Percentiles rank a stretch among this genome's conserved stretches.
These are phyloP conservation scores for Gymnarchus niloticus DNA, from an alignment of 2,113 vertebrate genomes.

Conservation along the genomic window DNA sequence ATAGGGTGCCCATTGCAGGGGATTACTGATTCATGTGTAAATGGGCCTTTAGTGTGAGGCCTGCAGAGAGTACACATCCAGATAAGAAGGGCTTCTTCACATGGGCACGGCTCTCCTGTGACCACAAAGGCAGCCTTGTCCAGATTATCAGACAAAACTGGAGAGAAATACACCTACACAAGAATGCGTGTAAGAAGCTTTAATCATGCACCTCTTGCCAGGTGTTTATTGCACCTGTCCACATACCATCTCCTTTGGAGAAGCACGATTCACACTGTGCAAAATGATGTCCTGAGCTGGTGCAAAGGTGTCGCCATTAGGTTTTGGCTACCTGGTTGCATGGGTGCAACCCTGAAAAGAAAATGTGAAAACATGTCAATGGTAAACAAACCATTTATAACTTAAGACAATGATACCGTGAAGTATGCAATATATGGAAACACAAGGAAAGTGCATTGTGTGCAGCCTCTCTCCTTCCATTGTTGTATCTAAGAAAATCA, in stretches of 20 bases:
- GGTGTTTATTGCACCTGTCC: conserved; percentile 23
- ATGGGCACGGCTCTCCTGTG: conserved; percentile 54
- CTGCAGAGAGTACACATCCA: conserved; percentile 65
- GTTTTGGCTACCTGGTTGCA: neutral
- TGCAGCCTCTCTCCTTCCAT: neutral
- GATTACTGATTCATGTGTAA: conserved; percentile 79
- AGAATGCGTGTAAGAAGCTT: neutral
- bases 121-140: conserved; percentile 56
- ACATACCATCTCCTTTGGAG: conserved; percentile 26
- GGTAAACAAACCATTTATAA: neutral
- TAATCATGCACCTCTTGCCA: neutral
- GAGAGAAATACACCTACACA: conserved; percentile 33
- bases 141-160: conserved; percentile 62
- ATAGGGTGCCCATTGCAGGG: conserved; percentile 58
- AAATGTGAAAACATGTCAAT: conserved; percentile 15
- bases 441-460: conserved; percentile 8
- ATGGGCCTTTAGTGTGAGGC: conserved; percentile 72
- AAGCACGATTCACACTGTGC: neutral
- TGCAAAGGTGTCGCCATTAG: neutral
- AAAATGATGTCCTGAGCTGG: neutral
- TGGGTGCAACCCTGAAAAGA: neutral
- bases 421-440: neutral
- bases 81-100: conserved; percentile 64
- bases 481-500: neutral
- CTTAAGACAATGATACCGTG: conserved; percentile 11